phyloP scores from a whole-genome alignment of 2,797 vertebrate genomes.

The Notoglanidium macrostoma region DNA sequence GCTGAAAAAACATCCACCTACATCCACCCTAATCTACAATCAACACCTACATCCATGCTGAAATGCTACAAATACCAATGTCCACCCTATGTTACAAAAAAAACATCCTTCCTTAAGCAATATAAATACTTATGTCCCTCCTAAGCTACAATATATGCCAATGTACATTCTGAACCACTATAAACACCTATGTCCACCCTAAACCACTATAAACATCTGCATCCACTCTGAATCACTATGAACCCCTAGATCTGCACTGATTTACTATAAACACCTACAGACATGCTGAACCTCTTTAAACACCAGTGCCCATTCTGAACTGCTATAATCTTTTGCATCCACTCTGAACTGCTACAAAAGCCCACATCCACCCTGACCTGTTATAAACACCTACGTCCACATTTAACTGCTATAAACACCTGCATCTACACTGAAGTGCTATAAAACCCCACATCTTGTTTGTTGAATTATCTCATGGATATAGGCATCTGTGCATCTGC shows the following conservation, averaged over 20 bases:
- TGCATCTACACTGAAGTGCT: not conserved
- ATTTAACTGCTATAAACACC: not conserved
- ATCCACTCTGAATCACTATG: not conserved
- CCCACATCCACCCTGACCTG: not conserved
- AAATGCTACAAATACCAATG: not conserved
- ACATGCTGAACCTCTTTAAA: not conserved
- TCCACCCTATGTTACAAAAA: not conserved
- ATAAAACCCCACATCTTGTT: not conserved
- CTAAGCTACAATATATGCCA: not conserved
- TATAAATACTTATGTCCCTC: not conserved
- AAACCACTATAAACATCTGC: not conserved
- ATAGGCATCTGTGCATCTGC: too few species aligned
- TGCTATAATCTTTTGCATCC: not conserved
- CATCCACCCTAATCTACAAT: not conserved
- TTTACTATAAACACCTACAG: not conserved
- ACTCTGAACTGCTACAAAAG: not conserved
- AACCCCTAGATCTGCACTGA: not conserved
- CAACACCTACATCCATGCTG: not conserved
- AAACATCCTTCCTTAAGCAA: not conserved
- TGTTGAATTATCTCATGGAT: too few species aligned
- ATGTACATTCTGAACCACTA: not conserved
- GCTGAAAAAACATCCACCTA: conserved; percentile 23
- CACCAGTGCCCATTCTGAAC: not conserved
- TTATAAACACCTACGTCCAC: not conserved
- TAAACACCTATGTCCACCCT: not conserved